A percentile compares a stretch with the other conserved stretches of the same genome.
Conservation (phyloP, 2,797 vertebrate genomes). For the Florisuga fusca region DNA sequence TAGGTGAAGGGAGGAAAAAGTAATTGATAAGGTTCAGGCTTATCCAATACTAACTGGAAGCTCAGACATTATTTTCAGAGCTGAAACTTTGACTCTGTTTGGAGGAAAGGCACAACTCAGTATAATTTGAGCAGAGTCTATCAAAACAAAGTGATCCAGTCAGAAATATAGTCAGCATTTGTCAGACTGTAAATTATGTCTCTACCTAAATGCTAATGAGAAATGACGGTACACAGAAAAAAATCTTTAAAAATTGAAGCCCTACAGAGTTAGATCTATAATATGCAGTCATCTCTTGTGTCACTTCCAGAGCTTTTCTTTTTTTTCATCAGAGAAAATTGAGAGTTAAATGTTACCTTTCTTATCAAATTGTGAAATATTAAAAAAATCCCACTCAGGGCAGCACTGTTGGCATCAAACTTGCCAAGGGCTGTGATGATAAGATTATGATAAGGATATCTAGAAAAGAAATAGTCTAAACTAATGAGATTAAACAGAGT, state of each 20-base stretch:
- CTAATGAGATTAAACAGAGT: constrained; percentile 21
- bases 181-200: neutral
- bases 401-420: neutral
- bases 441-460: neutral
- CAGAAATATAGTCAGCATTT: neutral
- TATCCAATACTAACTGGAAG: neutral
- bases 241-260: neutral
- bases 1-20: neutral
- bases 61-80: neutral
- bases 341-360: neutral
- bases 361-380: neutral
- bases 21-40: neutral
- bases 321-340: neutral
- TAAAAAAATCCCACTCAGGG: neutral
- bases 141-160: neutral
- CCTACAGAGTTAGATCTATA: neutral
- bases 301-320: neutral
- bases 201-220: neutral
- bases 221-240: neutral
- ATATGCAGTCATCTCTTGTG: neutral
- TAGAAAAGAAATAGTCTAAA: constrained; percentile 16
- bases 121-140: neutral
- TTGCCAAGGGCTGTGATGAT: neutral
- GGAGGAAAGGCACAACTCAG: neutral
- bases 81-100: neutral